These are phyloP conservation scores for Xenentodon cancila DNA, from an alignment of 2,797 vertebrate species.

Conservation along the genomic window DNA sequence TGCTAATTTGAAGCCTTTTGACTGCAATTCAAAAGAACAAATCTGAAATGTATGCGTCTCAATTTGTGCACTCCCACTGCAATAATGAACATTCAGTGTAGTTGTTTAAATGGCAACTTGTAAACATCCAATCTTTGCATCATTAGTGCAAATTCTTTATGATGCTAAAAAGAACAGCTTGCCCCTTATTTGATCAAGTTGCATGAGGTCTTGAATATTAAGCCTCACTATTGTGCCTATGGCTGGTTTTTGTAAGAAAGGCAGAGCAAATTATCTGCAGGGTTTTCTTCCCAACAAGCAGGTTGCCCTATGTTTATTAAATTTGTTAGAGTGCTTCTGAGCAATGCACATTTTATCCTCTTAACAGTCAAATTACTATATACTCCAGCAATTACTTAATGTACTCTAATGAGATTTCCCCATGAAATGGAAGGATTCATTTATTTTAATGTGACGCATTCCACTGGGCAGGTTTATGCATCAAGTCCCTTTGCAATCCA, in stretches of 20 bases:
- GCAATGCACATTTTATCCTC: constrained; percentile 86
- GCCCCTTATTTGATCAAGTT: constrained; percentile 43
- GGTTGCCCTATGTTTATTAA: constrained; percentile 80
- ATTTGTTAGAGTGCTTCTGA: constrained; percentile 87
- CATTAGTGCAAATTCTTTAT: constrained; percentile 46
- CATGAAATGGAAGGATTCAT: constrained; percentile 85
- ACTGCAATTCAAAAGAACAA: constrained; percentile 65
- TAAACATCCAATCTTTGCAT: constrained; percentile 50
- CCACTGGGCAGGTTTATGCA: constrained; percentile 74
- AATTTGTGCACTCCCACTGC: constrained; percentile 54
- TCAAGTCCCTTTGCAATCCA: constrained; percentile 57
- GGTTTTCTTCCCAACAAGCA: constrained; percentile 70
- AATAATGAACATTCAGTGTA: constrained; percentile 37
- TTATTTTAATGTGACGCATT: constrained; percentile 84
- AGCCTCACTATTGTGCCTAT: constrained; percentile 57
- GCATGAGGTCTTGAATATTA: constrained; percentile 51
- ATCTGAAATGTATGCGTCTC: constrained; percentile 64
- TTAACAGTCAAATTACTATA: constrained; percentile 88
- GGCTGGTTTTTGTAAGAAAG: constrained; percentile 35
- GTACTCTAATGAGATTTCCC: constrained; percentile 88
- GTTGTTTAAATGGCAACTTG: constrained; percentile 45
- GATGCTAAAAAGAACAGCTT: constrained; percentile 38
- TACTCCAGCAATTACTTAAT: constrained; percentile 88
- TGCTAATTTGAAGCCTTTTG: constrained; percentile 77
- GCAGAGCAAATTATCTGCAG: constrained; percentile 70